Evolutionary conservation across 2,797 vertebrate species (phyloP).

Genomic region (Rhinatrema bivittatum): DNA sequence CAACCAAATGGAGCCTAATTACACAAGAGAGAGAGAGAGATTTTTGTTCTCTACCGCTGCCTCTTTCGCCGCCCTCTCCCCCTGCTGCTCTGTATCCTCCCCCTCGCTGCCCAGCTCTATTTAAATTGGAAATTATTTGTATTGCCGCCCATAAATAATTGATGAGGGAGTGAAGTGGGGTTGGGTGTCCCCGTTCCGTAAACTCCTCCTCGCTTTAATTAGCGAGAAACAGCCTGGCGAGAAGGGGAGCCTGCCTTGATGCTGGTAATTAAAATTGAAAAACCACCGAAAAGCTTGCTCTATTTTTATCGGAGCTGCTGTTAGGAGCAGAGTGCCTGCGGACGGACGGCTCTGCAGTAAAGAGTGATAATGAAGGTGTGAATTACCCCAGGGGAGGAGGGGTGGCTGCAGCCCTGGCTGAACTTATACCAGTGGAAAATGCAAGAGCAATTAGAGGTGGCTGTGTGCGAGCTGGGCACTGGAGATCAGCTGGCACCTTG

Average conservation of each 20-base stretch:
- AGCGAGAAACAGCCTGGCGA: conserved; percentile 81
- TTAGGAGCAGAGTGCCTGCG: conserved; percentile 79
- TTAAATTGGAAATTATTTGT: conserved; percentile 97
- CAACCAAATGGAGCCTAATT: too few species aligned
- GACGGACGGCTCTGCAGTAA: conserved; percentile 87
- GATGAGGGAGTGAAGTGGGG: conserved; percentile 85
- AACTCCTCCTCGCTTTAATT: conserved; percentile 92
- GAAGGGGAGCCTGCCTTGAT: conserved; percentile 76
- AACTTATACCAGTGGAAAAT: conserved; percentile 85
- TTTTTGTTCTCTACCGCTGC: too few species aligned
- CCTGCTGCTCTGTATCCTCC: conserved; percentile 36
- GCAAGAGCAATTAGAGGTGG: conserved; percentile 86
- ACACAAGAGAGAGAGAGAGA: too few species aligned
- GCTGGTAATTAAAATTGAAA: conserved; percentile 97
- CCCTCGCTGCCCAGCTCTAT: conserved; percentile 59
- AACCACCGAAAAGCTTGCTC: conserved; percentile 85
- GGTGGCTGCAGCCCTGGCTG: conserved; percentile 83
- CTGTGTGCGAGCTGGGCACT: conserved; percentile 76
- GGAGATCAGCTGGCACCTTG: conserved; percentile 83
- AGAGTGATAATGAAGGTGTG: conserved; percentile 97
- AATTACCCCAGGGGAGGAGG: conserved; percentile 81
- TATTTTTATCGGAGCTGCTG: conserved; percentile 90
- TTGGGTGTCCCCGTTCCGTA: conserved; percentile 84
- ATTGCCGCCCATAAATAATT: conserved; percentile 93
- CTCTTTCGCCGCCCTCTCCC: conserved; percentile 17